A percentile compares a stretch with the other conserved stretches of the same genome.
phyloP scores from a whole-genome alignment of 1,140 invertebrate species.

The Octopus sinensis region DNA sequence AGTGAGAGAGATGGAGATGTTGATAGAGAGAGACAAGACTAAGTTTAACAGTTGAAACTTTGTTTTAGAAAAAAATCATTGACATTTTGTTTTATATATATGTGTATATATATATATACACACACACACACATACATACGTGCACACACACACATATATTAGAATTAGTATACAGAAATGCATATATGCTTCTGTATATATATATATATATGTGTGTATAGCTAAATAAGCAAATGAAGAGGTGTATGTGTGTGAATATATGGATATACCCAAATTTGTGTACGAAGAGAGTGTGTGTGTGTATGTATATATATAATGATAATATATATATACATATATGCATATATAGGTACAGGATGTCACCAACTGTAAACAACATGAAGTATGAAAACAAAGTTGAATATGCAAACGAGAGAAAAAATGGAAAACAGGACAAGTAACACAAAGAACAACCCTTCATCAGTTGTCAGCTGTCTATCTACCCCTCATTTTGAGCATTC shows the following conservation, averaged over 20 bases:
- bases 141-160: not conserved
- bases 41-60: no score
- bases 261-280: not conserved
- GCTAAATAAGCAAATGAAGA: not conserved
- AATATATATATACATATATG: not conserved
- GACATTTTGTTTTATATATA: not conserved
- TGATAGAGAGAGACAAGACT: no score
- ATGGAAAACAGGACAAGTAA: no score
- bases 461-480: no score
- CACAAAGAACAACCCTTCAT: no score
- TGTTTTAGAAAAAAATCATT: no score
- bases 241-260: not conserved
- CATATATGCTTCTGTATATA: not conserved
- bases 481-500: no score
- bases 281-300: not conserved
- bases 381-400: no score
- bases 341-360: slow-evolving; percentile 2
- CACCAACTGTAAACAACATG: no score
- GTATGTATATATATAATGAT: not conserved
- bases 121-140: not conserved
- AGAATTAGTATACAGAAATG: not conserved
- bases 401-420: no score
- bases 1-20: no score
- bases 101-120: not conserved
- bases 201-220: not conserved